Evolutionary conservation across 2,113 vertebrate species (phyloP).

Genomic region (Entomyzon cyanotis): DNA sequence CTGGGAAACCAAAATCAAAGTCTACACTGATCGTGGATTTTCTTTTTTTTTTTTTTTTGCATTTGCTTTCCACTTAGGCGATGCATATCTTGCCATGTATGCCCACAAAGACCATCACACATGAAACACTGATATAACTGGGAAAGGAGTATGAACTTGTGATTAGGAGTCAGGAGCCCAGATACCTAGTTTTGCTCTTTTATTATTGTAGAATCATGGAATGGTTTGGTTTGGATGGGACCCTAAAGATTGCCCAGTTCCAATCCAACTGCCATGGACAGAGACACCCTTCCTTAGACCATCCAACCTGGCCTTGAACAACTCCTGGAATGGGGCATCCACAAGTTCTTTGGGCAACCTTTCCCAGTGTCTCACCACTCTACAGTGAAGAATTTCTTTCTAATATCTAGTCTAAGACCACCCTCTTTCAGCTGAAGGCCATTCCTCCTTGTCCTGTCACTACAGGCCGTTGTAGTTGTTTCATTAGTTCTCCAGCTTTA

Average conservation of each 20-base stretch:
- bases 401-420: neutral
- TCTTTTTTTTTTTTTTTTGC: accelerated
- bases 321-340: neutral
- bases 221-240: neutral
- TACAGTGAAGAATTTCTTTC: neutral
- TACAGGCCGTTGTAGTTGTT: neutral
- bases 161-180: neutral
- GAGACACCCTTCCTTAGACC: neutral
- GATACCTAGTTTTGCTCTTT: neutral
- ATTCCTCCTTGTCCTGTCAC: neutral
- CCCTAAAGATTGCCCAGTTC: neutral
- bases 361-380: neutral
- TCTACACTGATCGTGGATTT: neutral
- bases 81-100: neutral
- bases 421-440: neutral
- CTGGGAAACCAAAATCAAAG: neutral
- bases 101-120: neutral
- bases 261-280: neutral
- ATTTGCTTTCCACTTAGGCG: neutral
- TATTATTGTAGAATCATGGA: neutral
- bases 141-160: neutral
- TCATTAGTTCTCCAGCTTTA: neutral
- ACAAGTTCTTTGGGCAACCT: neutral
- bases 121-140: neutral
- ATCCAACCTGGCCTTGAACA: neutral